Percentiles rank a stretch among this genome's conserved stretches.
Conservation (phyloP, 1,140 invertebrate species). For the Cyclina sinensis region DNA sequence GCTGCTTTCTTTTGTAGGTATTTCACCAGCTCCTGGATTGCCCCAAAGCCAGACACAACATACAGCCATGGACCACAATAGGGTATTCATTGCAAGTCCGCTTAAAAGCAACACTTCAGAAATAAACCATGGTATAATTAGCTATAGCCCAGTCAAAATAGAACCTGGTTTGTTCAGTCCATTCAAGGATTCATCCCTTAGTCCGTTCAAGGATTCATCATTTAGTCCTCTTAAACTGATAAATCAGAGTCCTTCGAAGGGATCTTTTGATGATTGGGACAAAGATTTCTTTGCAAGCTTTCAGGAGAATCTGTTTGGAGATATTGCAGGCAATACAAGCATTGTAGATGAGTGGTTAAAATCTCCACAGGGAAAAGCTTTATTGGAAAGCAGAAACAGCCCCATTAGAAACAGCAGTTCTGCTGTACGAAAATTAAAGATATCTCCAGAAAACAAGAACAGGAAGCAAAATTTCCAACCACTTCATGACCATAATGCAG, state of each 20-base stretch:
- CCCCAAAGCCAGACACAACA: background rate
- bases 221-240: slow-evolving; percentile 63
- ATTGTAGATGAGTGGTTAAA: slow-evolving; percentile 52
- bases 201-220: slow-evolving; percentile 65
- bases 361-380: slow-evolving; percentile 57
- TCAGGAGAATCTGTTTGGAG: slow-evolving; percentile 66
- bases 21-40: background rate
- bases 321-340: slow-evolving; percentile 12
- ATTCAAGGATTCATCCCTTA: slow-evolving; percentile 60
- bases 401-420: background rate
- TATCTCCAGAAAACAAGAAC: slow-evolving; percentile 53
- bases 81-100: slow-evolving; percentile 12
- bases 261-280: slow-evolving; percentile 63
- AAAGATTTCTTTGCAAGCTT: slow-evolving; percentile 59
- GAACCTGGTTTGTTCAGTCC: slow-evolving; percentile 49
- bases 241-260: slow-evolving; percentile 53
- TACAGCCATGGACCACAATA: background rate
- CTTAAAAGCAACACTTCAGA: slow-evolving; percentile 19
- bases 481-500: background rate
- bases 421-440: slow-evolving; percentile 45
- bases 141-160: slow-evolving; percentile 35
- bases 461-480: slow-evolving; percentile 48
- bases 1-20: background rate
- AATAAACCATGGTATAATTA: slow-evolving; percentile 20
- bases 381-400: slow-evolving; percentile 46